phyloP scores from a whole-genome alignment of 2,797 vertebrate species.

The Molothrus aeneus region DNA sequence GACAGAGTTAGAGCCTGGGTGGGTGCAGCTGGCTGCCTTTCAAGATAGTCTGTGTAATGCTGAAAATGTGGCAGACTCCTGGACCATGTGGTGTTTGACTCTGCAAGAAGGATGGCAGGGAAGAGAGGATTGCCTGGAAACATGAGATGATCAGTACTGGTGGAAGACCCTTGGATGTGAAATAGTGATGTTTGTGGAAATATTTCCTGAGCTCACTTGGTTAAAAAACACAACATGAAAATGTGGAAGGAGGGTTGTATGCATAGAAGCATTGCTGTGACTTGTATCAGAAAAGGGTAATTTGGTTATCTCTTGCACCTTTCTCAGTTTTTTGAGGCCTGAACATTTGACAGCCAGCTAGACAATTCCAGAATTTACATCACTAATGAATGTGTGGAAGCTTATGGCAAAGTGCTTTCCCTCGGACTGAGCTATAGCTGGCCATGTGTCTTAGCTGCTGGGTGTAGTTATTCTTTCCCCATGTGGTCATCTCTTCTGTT shows the following conservation, averaged over 20 bases:
- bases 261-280: neutral
- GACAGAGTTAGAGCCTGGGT: neutral
- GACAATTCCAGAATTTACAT: neutral
- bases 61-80: conserved; percentile 9
- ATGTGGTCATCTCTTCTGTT: neutral
- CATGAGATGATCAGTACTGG: neutral
- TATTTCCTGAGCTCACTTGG: neutral
- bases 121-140: neutral
- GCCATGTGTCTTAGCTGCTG: neutral
- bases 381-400: neutral
- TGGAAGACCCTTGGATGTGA: neutral
- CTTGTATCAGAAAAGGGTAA: neutral
- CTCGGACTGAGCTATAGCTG: neutral
- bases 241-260: neutral
- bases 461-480: neutral
- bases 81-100: neutral
- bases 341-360: neutral
- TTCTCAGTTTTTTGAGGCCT: neutral
- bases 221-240: neutral
- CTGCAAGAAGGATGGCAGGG: neutral
- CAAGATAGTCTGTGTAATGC: neutral
- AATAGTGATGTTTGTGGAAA: neutral
- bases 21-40: conserved; percentile 19
- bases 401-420: neutral
- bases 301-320: neutral